Percentiles rank a stretch among this genome's conserved stretches.
These are phyloP conservation scores for Drosophila robusta DNA, from an alignment of 2,888 invertebrate genomes.

Conservation along the genomic window DNA sequence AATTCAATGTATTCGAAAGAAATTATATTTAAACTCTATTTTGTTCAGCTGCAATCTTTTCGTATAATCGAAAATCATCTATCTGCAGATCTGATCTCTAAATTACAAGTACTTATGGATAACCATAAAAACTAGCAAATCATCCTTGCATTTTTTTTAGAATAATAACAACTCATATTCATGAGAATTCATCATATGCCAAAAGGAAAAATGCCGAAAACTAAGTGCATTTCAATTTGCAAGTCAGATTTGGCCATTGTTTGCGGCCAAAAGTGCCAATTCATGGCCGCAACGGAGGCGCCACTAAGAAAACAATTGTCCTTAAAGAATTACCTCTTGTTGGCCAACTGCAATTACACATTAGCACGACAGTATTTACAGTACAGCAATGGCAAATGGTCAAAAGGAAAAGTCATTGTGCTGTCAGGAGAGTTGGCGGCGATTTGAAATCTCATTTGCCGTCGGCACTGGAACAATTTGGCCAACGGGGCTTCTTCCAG, in stretches of 20 bases:
- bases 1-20: too few relatives aligned
- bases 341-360: conserved; percentile 67
- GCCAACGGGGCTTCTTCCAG: conserved; percentile 8
- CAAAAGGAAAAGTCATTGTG: conserved; percentile 67
- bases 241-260: conserved; percentile 24
- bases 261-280: conserved; percentile 52
- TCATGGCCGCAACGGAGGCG: conserved; percentile 55
- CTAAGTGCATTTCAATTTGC: conserved; percentile 51
- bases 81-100: conserved; percentile 7
- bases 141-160: conserved; percentile 21
- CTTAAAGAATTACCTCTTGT: conserved; percentile 29
- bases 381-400: conserved; percentile 30
- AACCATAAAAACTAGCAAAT: conserved; percentile 23
- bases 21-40: too few relatives aligned
- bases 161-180: conserved; percentile 9
- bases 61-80: neutral
- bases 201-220: conserved; percentile 12
- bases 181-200: conserved; percentile 20
- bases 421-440: conserved; percentile 57
- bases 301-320: conserved; percentile 68
- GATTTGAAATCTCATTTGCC: conserved; percentile 59
- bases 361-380: conserved; percentile 35
- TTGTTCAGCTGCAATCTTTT: too few relatives aligned
- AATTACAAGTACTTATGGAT: neutral
- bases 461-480: conserved; percentile 53